phyloP scores from a whole-genome alignment of 1,140 invertebrate species.

The Cydia strobilella region DNA sequence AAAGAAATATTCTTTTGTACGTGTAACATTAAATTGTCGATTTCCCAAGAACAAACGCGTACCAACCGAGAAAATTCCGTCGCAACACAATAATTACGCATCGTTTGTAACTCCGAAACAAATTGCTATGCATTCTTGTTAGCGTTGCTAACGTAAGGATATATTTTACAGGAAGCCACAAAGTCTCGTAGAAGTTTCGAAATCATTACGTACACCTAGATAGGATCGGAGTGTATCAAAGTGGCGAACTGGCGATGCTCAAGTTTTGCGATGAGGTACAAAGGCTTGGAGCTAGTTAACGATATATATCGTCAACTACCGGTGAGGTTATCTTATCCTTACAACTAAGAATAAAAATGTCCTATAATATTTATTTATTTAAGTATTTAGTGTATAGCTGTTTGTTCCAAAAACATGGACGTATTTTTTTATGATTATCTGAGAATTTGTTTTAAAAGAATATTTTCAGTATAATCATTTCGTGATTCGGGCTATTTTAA shows the following conservation, averaged over 20 bases:
- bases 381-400: too few species aligned
- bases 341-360: too few species aligned
- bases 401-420: too few species aligned
- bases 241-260: background rate
- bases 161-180: constrained; percentile 2
- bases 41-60: background rate
- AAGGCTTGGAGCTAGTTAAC: background rate
- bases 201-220: constrained; percentile 1
- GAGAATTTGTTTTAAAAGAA: too few species aligned
- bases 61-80: constrained; percentile 2
- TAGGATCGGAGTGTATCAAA: constrained; percentile 1
- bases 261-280: constrained; percentile 1
- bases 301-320: too few species aligned
- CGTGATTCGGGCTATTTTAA: too few species aligned
- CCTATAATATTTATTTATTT: too few species aligned
- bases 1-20: background rate
- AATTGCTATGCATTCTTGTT: constrained; percentile 24
- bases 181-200: constrained; percentile 3
- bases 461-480: too few species aligned
- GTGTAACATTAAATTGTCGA: background rate
- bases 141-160: background rate
- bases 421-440: too few species aligned
- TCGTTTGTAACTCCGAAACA: constrained; percentile 12
- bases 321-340: too few species aligned
- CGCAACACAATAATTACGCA: constrained; percentile 12